These are phyloP conservation scores for Drosophila arawakana DNA, from an alignment of 1,140 invertebrate species.

Conservation along the genomic window DNA sequence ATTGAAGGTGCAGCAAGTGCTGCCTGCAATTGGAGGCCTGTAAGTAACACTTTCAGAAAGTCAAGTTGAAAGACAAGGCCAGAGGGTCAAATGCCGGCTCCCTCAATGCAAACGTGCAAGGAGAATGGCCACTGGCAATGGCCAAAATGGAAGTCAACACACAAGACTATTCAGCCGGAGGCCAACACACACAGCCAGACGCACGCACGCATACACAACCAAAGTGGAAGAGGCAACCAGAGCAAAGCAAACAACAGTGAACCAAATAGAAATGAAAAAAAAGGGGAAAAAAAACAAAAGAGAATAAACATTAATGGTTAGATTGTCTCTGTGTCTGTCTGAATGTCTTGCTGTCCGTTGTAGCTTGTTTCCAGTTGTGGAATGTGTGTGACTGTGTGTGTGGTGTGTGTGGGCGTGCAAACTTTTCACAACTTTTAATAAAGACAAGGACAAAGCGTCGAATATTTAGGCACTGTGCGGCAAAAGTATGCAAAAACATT, in stretches of 20 bases:
- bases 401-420: conserved; percentile 25
- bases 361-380: conserved; percentile 25
- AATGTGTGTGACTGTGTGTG: conserved; percentile 10
- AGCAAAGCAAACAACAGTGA: conserved; percentile 45
- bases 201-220: background rate
- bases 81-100: conserved; percentile 62
- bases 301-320: conserved; percentile 70
- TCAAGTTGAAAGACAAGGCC: conserved; percentile 79
- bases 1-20: conserved; percentile 35
- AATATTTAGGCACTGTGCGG: conserved; percentile 60
- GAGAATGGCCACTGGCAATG: conserved; percentile 27
- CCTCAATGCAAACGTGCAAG: conserved; percentile 17
- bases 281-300: conserved; percentile 27
- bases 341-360: background rate
- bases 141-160: conserved; percentile 33
- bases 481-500: conserved; percentile 70
- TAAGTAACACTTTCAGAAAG: conserved; percentile 62
- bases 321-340: conserved; percentile 18
- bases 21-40: conserved; percentile 26
- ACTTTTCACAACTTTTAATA: conserved; percentile 71
- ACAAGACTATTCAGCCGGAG: conserved; percentile 58
- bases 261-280: conserved; percentile 39
- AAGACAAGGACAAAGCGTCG: conserved; percentile 75
- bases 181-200: conserved; percentile 10
- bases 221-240: conserved; percentile 16